A percentile compares a stretch with the other conserved stretches of the same genome.
Conservation (phyloP, 2,113 vertebrate genomes). For the Chloropsis cyanopogon region DNA sequence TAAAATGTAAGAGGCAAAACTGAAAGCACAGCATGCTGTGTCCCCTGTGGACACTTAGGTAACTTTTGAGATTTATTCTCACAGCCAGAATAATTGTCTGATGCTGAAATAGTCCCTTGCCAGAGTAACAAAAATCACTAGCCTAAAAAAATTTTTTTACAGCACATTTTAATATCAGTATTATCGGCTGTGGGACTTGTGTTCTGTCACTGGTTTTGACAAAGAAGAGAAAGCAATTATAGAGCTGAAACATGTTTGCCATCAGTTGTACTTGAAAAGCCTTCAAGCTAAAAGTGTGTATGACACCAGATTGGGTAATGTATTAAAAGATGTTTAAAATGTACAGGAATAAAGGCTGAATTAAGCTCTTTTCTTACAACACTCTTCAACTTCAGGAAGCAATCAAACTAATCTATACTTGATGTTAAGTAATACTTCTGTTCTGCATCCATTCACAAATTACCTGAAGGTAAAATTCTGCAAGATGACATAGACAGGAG, state of each 20-base stretch:
- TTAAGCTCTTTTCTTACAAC: not conserved
- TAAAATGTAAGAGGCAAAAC: not conserved
- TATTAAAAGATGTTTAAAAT: not conserved
- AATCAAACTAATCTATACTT: not conserved
- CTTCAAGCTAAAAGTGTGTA: not conserved
- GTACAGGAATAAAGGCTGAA: not conserved
- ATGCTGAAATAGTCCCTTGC: not conserved
- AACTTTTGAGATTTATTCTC: not conserved
- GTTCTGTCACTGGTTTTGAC: not conserved
- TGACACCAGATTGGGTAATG: not conserved
- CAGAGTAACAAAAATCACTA: not conserved
- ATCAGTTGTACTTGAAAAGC: not conserved
- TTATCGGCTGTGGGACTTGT: not conserved
- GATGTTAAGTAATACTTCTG: not conserved
- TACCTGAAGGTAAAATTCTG: not conserved
- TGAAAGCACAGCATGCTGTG: not conserved
- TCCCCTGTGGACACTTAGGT: not conserved
- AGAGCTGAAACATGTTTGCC: not conserved
- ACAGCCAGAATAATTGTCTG: not conserved
- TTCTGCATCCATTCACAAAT: not conserved
- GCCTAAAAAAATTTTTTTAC: not conserved
- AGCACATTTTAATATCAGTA: not conserved
- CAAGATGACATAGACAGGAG: not conserved
- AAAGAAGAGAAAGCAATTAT: not conserved
- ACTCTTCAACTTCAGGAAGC: not conserved